A percentile compares a stretch with the other conserved stretches of the same genome.
Conservation (phyloP, 2,113 vertebrate species). For the Anarhynchus alexandrinus region DNA sequence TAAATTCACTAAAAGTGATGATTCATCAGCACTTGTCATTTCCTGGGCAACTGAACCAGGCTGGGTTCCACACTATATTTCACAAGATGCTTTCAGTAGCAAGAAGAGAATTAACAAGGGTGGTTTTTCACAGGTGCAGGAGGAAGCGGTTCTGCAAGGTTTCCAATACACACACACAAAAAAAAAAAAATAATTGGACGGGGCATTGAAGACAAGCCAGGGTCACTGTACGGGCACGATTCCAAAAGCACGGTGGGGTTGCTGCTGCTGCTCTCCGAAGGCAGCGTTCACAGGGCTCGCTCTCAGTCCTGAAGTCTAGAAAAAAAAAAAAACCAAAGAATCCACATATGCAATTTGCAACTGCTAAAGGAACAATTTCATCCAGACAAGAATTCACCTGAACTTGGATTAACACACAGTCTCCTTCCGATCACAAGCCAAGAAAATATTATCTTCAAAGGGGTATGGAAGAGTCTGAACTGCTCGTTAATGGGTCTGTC, state of each 20-base stretch:
- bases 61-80: background rate
- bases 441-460: background rate
- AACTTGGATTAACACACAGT: background rate
- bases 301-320: background rate
- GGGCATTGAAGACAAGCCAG: background rate
- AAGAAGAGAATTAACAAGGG: background rate
- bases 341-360: accelerated
- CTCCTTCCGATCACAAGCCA: background rate
- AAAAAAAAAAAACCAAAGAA: background rate
- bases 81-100: background rate
- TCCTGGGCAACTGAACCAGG: background rate
- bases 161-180: background rate
- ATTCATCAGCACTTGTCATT: background rate
- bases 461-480: accelerated
- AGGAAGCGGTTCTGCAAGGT: background rate
- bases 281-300: background rate
- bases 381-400: background rate
- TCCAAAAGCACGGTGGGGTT: background rate
- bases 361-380: background rate
- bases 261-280: background rate
- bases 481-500: background rate
- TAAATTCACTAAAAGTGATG: constrained; percentile 9
- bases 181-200: background rate
- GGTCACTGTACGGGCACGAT: background rate
- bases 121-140: background rate